Percentiles rank a stretch among this genome's conserved stretches.
Conservation (phyloP, 2,888 invertebrate genomes). For the Melanostoma scalare region DNA sequence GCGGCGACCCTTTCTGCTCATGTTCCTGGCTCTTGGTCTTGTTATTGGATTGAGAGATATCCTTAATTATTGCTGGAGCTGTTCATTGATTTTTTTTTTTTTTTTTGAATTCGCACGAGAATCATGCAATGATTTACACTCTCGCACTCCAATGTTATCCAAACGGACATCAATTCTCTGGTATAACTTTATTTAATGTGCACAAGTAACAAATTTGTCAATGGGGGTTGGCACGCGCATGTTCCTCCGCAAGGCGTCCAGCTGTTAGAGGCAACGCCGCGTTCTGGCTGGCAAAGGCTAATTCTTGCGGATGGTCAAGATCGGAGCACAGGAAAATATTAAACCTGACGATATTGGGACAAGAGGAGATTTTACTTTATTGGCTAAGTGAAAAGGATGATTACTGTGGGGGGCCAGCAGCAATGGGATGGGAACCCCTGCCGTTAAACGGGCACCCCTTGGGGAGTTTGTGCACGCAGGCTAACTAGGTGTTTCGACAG, state of each 20-base stretch:
- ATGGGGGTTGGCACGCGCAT: slow-evolving; percentile 82
- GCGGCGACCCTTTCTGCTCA: slow-evolving; percentile 3
- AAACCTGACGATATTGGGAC: slow-evolving; percentile 69
- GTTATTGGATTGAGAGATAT: slow-evolving; percentile 60
- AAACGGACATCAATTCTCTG: slow-evolving; percentile 61
- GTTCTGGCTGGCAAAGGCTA: slow-evolving; percentile 8
- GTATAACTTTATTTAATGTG: slow-evolving; percentile 72
- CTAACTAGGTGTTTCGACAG: slow-evolving; percentile 70
- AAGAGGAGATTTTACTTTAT: slow-evolving; percentile 66
- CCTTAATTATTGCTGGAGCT: slow-evolving; percentile 61
- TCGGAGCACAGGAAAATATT: slow-evolving; percentile 26
- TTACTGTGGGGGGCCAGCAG: slow-evolving; percentile 69
- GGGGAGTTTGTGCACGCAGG: slow-evolving; percentile 54
- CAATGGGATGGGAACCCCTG: slow-evolving; percentile 61
- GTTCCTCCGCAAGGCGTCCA: slow-evolving; percentile 63
- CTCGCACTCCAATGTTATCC: slow-evolving; percentile 66
- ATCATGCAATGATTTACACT: slow-evolving; percentile 67
- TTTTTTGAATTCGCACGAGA: slow-evolving; percentile 61
- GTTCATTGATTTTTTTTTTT: neutral
- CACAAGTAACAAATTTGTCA: slow-evolving; percentile 79
- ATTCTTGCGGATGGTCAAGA: slow-evolving; percentile 26
- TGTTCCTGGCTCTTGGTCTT: slow-evolving; percentile 12
- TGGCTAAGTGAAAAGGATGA: slow-evolving; percentile 73
- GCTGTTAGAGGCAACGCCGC: slow-evolving; percentile 70
- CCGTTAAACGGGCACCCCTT: slow-evolving; percentile 70